Base-by-base conservation (phyloP, 2,113 vertebrate species). In the Columba livia region DNA sequence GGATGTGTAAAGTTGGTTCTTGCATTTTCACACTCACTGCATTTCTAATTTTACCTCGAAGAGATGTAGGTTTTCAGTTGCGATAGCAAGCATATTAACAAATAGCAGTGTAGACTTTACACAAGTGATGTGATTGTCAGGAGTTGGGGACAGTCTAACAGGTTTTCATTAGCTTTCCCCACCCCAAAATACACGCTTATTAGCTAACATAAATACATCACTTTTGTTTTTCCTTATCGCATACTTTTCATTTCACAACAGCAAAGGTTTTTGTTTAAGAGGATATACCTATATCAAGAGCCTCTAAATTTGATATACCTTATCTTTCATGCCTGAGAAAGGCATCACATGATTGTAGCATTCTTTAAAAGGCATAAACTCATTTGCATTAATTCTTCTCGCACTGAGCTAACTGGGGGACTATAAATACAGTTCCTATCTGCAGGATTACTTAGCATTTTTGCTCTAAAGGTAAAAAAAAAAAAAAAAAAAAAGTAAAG, bases 51-150 rank as follows among this genome's bases (percentile, higher is more conserved):
- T 85, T 94, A 82, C 92, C 92, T 96, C 36, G 29, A 84, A 58
- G 64, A 95, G 26, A 85, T 58, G 81, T 65, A 81, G 80, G 85
- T 7, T 75, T 94, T 66, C 29, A 25, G 96, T 94, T 95, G 61
- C 81, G 88, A 80, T 67, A 72, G 93, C 62, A 94, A 95, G 92
- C 9, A 51, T 48, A 65, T 91, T 96, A 94, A 96, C 94, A 96
- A 96, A 95, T 65, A 79, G 93, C 79, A 88, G 74, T 77, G 58
- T 6, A 71, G 65, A 57, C 66, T 82, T 85, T 29, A 50, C 90
- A 64, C 28, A 82, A 58, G 28, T 51, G 8, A 71, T 73, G 88
- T 15, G 64, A 79, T 66, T 61, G 80, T 15, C 82, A 81, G 72
- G 67, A 88, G 44, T 36, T 79, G 50, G 21, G 44, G 36, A 50